Base-by-base conservation (phyloP, 2,888 invertebrate genomes). In the Octodonta nipae region DNA sequence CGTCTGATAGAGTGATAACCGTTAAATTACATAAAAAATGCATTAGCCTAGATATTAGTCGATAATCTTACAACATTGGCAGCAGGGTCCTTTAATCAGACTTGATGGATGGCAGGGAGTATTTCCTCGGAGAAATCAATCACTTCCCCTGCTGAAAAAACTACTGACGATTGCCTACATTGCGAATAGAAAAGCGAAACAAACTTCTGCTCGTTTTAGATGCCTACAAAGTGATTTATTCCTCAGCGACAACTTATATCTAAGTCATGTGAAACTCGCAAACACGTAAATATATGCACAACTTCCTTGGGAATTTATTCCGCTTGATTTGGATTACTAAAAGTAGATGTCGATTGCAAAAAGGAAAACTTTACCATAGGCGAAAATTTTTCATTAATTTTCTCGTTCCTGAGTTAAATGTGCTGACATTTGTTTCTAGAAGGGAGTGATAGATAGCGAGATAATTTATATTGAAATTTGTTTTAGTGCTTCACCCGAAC, bases 41-140 rank as follows among this genome's bases (percentile, higher is more conserved):
- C 55, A 56, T 55, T 55, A 56, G 50, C 49, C 46, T 43, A 47
- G 49, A 52, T 54, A 54, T 53, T 55, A 54, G 49, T 47, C 50
- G 54, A 54, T 56, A 54, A 56, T 55, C 53, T 49, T 35, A 43
- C 46, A 47, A 48, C 50, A 52, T 52, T 47, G 49, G 44, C 50
- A 47, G 45, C 28, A 44, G 45, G 47, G 41, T 47, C 51, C 50
- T 58, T 56, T 59, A 59, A 59, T 59, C 56, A 56, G 52, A 45
- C 45, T 49, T 56, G 59, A 59, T 57, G 56, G 57, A 56, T 57
- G 46, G 51, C 49, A 49, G 54, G 54, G 53, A 44, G 48, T 15
- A 15, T 14, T 44, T 56, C 57, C 55, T 56, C 43, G 34, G 57
- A 56, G 58, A 60, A 56, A 58, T 58, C 58, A 57, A 58, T 58